phyloP scores from a whole-genome alignment of 2,888 invertebrate species.

The Catocala nupta region DNA sequence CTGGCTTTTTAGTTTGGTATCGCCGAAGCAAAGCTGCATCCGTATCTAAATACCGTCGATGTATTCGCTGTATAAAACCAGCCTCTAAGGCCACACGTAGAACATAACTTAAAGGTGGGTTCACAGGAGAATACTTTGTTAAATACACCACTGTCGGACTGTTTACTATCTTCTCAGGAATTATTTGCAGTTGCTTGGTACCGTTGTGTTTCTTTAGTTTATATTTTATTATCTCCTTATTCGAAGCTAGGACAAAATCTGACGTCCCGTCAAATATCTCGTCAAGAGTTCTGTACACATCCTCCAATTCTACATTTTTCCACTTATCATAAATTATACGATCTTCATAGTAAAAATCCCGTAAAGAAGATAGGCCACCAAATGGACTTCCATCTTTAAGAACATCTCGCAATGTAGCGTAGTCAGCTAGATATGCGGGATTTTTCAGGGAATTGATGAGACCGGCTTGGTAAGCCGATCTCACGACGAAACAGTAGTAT shows the following conservation, averaged over 20 bases:
- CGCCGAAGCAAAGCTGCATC: slow-evolving; percentile 45
- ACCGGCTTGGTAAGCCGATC: slow-evolving; percentile 67
- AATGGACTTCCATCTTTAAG: slow-evolving; percentile 50
- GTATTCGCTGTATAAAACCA: slow-evolving; percentile 60
- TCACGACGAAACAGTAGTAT: slow-evolving; percentile 68
- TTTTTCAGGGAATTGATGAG: slow-evolving; percentile 65
- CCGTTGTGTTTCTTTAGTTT: slow-evolving; percentile 59
- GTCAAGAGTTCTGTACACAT: slow-evolving; percentile 50
- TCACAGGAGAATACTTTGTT: slow-evolving; percentile 61
- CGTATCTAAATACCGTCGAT: slow-evolving; percentile 48
- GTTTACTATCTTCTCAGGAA: slow-evolving; percentile 67
- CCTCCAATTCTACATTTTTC: slow-evolving; percentile 45
- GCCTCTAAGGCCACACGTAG: slow-evolving; percentile 61
- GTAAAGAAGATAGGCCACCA: slow-evolving; percentile 60
- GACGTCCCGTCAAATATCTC: slow-evolving; percentile 58
- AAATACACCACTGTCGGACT: slow-evolving; percentile 70
- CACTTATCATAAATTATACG: slow-evolving; percentile 61
- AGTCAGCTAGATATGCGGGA: slow-evolving; percentile 49
- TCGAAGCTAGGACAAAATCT: slow-evolving; percentile 66
- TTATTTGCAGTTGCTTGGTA: slow-evolving; percentile 59
- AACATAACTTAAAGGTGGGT: slow-evolving; percentile 53
- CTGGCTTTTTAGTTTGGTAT: slow-evolving; percentile 10
- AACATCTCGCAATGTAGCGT: slow-evolving; percentile 58
- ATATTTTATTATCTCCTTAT: slow-evolving; percentile 59
- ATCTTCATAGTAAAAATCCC: slow-evolving; percentile 65